These are phyloP conservation scores for Halocynthia roretzi DNA, from an alignment of 23 tunicate genomes.

Conservation along the genomic window DNA sequence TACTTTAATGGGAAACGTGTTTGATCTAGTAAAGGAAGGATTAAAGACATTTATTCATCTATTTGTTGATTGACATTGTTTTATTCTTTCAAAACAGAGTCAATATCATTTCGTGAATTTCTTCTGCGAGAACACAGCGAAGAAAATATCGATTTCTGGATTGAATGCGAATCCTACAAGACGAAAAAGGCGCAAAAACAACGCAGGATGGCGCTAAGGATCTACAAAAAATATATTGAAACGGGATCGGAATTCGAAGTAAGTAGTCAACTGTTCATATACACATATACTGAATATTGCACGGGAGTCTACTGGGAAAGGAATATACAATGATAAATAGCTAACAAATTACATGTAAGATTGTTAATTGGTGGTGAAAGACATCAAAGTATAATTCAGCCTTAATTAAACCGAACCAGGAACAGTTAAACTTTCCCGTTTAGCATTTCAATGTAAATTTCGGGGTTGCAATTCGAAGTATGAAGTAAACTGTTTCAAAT, in stretches of 20 bases:
- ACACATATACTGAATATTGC: background rate
- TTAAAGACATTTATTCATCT: background rate
- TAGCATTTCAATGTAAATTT: no score
- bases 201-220: slow-evolving; percentile 32
- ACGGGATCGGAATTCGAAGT: slow-evolving; percentile 32
- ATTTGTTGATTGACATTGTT: background rate
- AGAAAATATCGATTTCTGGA: slow-evolving; percentile 57
- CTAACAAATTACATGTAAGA: background rate
- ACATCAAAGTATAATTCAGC: no score
- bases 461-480: no score
- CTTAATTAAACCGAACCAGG: background rate
- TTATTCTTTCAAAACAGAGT: slow-evolving; percentile 11
- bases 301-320: background rate
- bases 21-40: slow-evolving; percentile 23
- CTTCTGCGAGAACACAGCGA: slow-evolving; percentile 50
- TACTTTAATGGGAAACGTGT: no score
- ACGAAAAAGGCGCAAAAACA: slow-evolving; percentile 20
- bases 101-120: slow-evolving; percentile 26
- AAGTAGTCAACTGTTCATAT: slow-evolving; percentile 1
- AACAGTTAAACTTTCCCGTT: no score
- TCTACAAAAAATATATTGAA: slow-evolving; percentile 26
- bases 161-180: slow-evolving; percentile 49
- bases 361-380: no score
- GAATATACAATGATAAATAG: background rate
- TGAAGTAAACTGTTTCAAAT: background rate